phyloP scores from a whole-genome alignment of 2,797 vertebrate species.

The Alauda arvensis region DNA sequence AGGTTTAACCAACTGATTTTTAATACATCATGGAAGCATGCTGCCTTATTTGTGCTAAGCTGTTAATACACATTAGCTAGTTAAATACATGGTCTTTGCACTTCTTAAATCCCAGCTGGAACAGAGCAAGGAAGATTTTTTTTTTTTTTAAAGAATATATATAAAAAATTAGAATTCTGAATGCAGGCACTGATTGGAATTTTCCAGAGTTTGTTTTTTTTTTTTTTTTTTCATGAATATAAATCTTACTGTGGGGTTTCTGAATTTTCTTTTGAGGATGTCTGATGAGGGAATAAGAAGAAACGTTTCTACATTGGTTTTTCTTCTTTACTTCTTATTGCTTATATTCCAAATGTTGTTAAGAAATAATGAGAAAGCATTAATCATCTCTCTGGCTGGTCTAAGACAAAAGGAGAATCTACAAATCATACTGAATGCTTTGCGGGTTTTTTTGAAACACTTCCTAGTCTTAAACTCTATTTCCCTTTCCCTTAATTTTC shows the following conservation, averaged over 20 bases:
- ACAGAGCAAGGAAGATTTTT: neutral
- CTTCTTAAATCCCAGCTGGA: neutral
- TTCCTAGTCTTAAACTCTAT: neutral
- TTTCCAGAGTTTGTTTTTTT: neutral
- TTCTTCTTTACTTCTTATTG: neutral
- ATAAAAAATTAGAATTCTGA: neutral
- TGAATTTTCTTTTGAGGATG: neutral
- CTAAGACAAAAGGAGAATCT: conserved; percentile 7
- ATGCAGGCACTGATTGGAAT: neutral
- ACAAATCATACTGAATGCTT: neutral
- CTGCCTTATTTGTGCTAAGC: conserved; percentile 21
- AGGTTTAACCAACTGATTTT: conserved; percentile 16
- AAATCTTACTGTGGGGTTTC: neutral
- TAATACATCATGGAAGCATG: neutral
- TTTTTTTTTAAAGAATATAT: neutral
- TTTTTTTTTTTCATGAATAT: neutral
- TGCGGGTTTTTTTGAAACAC: fast-evolving
- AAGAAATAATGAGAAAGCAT: conserved; percentile 25
- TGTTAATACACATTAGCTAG: neutral
- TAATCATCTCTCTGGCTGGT: neutral
- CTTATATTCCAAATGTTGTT: conserved; percentile 6
- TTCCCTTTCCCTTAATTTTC: neutral
- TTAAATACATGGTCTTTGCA: neutral
- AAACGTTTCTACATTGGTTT: neutral
- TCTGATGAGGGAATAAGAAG: neutral